phyloP scores from a whole-genome alignment of 2,113 vertebrate species.

The Callorhinus ursinus region DNA sequence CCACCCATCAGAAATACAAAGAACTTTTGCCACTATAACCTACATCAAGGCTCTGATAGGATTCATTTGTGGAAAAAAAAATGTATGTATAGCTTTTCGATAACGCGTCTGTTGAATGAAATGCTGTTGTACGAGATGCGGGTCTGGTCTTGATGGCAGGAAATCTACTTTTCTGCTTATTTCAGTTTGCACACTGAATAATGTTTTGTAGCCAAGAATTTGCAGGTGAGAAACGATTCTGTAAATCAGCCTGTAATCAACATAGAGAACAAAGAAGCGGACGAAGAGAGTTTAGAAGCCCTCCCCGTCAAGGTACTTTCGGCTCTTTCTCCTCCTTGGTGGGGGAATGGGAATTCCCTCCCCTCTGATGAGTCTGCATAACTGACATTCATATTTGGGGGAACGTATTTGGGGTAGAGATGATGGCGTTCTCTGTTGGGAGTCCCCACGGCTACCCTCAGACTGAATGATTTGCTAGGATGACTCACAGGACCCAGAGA shows the following conservation, averaged over 20 bases:
- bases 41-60: neutral
- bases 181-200: rapidly evolving
- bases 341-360: rapidly evolving
- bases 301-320: neutral
- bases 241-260: rapidly evolving
- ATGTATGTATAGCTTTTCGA: rapidly evolving
- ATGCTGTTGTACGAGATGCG: rapidly evolving
- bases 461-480: rapidly evolving
- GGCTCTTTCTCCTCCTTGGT: too few relatives aligned
- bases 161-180: rapidly evolving
- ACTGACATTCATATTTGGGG: neutral
- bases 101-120: rapidly evolving
- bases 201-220: conserved; percentile 19
- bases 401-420: rapidly evolving
- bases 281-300: rapidly evolving
- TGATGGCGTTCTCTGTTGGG: neutral
- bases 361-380: neutral
- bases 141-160: neutral
- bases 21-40: neutral
- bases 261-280: rapidly evolving
- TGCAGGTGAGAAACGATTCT: neutral
- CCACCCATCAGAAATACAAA: neutral
- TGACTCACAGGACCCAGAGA: neutral
- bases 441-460: neutral
- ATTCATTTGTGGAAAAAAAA: neutral